Conservation (phyloP, 2,113 vertebrate species). For the Pelecanus crispus region DNA sequence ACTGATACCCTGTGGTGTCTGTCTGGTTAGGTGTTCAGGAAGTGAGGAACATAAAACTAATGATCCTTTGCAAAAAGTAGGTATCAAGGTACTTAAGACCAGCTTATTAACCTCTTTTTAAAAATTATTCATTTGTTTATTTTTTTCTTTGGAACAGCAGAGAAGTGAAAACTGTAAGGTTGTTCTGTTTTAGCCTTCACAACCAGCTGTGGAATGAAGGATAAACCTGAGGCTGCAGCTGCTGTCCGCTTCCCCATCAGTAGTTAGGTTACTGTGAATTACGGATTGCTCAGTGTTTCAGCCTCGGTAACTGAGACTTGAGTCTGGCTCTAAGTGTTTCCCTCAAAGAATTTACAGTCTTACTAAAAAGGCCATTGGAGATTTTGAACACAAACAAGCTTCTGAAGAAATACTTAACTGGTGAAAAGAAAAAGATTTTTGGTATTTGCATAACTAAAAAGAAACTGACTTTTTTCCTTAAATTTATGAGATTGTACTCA, state of each 20-base stretch:
- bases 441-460: background rate
- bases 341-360: background rate
- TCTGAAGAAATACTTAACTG: slow-evolving; percentile 7
- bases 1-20: background rate
- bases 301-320: background rate
- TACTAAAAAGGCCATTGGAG: background rate
- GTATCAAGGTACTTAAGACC: background rate
- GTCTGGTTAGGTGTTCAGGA: background rate
- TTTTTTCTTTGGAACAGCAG: background rate
- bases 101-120: background rate
- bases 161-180: background rate
- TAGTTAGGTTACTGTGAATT: background rate
- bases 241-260: background rate
- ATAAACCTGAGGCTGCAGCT: background rate
- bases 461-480: background rate
- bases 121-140: background rate
- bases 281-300: background rate
- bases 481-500: background rate
- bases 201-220: background rate
- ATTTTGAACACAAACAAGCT: background rate
- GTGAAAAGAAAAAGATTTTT: background rate
- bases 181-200: background rate
- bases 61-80: background rate
- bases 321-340: background rate
- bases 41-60: background rate